phyloP scores from a whole-genome alignment of 2,113 vertebrate species.

The Anhinga rufa region DNA sequence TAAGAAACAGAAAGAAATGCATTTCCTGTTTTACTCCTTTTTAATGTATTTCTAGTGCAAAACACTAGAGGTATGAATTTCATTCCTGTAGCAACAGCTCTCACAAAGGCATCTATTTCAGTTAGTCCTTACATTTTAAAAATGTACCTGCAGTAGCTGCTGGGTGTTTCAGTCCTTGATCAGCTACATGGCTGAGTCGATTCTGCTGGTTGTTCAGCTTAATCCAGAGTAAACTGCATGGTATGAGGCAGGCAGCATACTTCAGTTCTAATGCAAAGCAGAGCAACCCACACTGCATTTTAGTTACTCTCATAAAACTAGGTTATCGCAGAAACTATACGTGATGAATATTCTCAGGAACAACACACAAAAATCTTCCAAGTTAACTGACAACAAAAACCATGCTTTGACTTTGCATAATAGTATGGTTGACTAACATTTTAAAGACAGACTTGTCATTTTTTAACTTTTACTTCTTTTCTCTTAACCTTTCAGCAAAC shows the following conservation, averaged over 20 bases:
- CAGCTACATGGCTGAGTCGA: neutral
- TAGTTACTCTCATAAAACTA: neutral
- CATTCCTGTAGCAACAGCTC: neutral
- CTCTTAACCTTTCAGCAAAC: neutral
- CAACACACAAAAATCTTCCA: neutral
- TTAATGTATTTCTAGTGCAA: neutral
- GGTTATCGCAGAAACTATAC: neutral
- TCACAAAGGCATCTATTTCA: neutral
- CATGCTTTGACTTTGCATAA: neutral
- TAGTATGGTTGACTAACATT: neutral
- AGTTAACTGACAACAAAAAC: neutral
- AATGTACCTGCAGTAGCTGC: neutral
- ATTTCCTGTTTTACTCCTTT: neutral
- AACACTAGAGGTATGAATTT: neutral
- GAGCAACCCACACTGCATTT: neutral
- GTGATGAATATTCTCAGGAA: neutral
- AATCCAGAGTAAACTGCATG: neutral
- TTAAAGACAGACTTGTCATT: neutral
- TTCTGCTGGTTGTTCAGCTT: neutral
- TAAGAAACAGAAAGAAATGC: neutral
- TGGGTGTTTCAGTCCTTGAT: neutral
- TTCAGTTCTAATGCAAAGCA: neutral
- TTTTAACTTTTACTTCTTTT: neutral
- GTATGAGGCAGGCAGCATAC: neutral
- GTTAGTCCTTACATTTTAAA: neutral